Percentiles rank a stretch among this genome's conserved stretches.
Evolutionary conservation across 2,797 vertebrate species (phyloP).

Genomic region (Manis pentadactyla): DNA sequence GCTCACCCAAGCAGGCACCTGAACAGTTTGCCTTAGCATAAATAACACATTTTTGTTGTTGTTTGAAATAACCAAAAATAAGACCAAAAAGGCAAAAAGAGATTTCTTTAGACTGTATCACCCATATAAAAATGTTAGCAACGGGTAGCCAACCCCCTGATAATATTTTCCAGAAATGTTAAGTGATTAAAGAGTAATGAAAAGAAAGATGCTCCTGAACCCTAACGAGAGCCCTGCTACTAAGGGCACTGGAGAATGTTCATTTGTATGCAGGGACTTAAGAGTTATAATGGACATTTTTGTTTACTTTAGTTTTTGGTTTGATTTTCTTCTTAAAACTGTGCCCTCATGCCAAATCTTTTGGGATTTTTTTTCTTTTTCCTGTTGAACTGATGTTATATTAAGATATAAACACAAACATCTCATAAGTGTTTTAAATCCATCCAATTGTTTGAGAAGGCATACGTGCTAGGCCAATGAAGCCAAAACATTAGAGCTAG

Average conservation of each 20-base stretch:
- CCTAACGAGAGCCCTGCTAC: neutral
- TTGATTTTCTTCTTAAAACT: slow-evolving; percentile 71
- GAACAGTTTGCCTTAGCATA: slow-evolving; percentile 43
- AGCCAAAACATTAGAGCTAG: slow-evolving; percentile 82
- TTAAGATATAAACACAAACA: slow-evolving; percentile 81
- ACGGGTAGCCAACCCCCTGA: neutral
- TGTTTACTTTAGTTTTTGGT: slow-evolving; percentile 66
- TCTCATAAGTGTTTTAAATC: slow-evolving; percentile 79
- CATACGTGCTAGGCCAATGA: slow-evolving; percentile 78
- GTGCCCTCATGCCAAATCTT: slow-evolving; percentile 71
- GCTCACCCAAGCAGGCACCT: slow-evolving; percentile 2
- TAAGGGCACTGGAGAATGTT: slow-evolving; percentile 29
- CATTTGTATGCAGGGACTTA: neutral
- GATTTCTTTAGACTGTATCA: slow-evolving; percentile 40
- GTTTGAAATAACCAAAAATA: slow-evolving; percentile 36
- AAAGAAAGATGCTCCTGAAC: slow-evolving; percentile 11
- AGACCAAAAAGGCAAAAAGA: neutral
- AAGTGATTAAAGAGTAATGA: slow-evolving; percentile 39
- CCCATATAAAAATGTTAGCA: slow-evolving; percentile 20
- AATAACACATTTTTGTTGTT: slow-evolving; percentile 18
- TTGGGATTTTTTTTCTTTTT: slow-evolving; percentile 59
- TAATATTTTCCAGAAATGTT: slow-evolving; percentile 47
- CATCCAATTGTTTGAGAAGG: slow-evolving; percentile 81
- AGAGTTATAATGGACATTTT: neutral
- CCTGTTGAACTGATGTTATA: slow-evolving; percentile 79